Base-by-base conservation (phyloP, 2,888 invertebrate genomes). In the Listrodromus nycthemerus region DNA sequence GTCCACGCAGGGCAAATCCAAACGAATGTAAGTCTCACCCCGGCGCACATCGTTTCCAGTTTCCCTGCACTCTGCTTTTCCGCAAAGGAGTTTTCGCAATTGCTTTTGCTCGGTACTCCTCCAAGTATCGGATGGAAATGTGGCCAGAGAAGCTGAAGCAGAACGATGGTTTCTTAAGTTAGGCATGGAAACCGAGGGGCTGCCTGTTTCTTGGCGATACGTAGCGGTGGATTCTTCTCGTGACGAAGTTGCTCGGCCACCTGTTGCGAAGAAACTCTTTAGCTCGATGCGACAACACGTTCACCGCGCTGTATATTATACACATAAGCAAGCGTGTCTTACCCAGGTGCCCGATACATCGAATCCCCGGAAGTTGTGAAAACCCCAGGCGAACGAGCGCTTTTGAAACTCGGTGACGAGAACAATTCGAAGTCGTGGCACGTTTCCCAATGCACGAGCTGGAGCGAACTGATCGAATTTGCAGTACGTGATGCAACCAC, bases 261-360 rank as follows among this genome's bases (percentile, higher is more conserved):
- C 89, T 89, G 89, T 89, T 89, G 89, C 89, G 84, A 89, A 87
- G 87, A 87, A 89, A 88, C 87, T 86, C 86, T 87, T 88, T 87
- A 85, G 79, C 82, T 84, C 85, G 78, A 80, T 82, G 74, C 85
- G 80, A 48, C 83, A 83, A 55, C 85, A 83, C 80, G 80, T 70
- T 52, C 48, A 27, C 19, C n/a, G 21, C 27, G 7, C 52, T 0
- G 19, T 24, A 65, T 48, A 83, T 27, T 4, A 45, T 48, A 80
- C 45, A 21, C 21, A 63, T 67, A 63, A n/a, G 6, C 19, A 3
- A 61, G 27, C 50, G 63, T 33, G 63, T 33, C n/a, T 61, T 19
- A 63, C 63, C 30, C 63, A 5, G 58, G 30, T 63, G 19, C 30
- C 24, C 74, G 82, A 82, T 69, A 24, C 52, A 63, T 55, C 73